Percentiles rank a stretch among this genome's conserved stretches.
phyloP scores from a whole-genome alignment of 1,140 invertebrate genomes.

The Tyrophagus putrescentiae region DNA sequence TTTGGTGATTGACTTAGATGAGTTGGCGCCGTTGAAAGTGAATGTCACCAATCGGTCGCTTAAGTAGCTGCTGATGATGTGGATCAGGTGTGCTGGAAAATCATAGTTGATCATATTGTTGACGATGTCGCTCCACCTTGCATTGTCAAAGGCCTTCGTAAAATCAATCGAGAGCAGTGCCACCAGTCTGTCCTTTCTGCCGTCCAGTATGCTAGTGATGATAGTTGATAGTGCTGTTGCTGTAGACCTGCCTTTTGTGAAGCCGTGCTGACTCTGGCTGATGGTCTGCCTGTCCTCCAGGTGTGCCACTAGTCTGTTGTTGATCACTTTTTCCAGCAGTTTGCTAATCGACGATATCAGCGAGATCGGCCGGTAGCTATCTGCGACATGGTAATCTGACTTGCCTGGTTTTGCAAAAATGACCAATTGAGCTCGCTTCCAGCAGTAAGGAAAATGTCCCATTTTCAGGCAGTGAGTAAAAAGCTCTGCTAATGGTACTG shows the following conservation, averaged over 20 bases:
- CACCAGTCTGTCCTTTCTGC: background rate
- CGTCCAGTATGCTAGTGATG: background rate
- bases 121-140: conserved; percentile 3
- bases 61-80: background rate
- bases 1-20: conserved; percentile 15
- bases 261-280: background rate
- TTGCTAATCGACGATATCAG: background rate
- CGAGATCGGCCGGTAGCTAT: background rate
- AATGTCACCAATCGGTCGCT: background rate
- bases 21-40: background rate
- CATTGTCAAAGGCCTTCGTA: conserved; percentile 7
- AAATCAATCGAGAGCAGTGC: background rate
- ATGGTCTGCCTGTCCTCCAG: background rate
- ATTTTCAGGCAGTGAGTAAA: background rate
- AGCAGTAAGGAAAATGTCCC: background rate
- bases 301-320: background rate
- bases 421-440: background rate
- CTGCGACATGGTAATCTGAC: background rate
- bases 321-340: background rate
- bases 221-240: background rate
- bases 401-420: background rate
- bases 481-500: background rate
- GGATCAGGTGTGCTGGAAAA: background rate
- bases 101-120: background rate
- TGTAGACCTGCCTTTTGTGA: background rate